Percentiles rank a stretch among this genome's conserved stretches.
These are phyloP conservation scores for Andrena minutula DNA, from an alignment of 2,888 invertebrate genomes.

Conservation along the genomic window DNA sequence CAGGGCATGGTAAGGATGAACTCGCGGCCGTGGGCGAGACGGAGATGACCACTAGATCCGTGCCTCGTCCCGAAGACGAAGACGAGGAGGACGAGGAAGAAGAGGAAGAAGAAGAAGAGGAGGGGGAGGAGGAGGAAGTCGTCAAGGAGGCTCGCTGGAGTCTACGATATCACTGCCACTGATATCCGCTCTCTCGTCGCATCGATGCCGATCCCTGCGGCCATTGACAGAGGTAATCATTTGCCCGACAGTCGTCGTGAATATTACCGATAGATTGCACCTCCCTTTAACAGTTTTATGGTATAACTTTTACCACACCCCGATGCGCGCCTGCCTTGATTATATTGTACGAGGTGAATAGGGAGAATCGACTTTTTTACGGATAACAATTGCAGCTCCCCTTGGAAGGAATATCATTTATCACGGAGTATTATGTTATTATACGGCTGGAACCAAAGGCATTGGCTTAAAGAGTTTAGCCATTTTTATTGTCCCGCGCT, in stretches of 20 bases:
- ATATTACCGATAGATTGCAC: background rate
- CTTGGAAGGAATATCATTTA: too few relatives aligned
- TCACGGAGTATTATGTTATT: too few relatives aligned
- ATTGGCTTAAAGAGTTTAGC: too few relatives aligned
- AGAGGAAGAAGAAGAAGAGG: conserved; percentile 67
- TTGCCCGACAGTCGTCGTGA: background rate
- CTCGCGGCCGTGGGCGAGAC: conserved; percentile 73
- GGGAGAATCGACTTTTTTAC: too few relatives aligned
- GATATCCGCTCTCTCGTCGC: conserved; percentile 65
- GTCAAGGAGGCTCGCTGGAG: conserved; percentile 54
- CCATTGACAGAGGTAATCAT: conserved; percentile 76
- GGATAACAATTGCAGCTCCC: too few relatives aligned
- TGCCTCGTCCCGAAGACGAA: conserved; percentile 79
- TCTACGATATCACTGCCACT: conserved; percentile 66
- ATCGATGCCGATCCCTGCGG: conserved; percentile 77
- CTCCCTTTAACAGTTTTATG: too few relatives aligned
- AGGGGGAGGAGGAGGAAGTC: conserved; percentile 55
- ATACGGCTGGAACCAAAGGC: too few relatives aligned
- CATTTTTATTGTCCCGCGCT: too few relatives aligned
- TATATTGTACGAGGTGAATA: too few relatives aligned
- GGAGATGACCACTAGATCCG: conserved; percentile 79
- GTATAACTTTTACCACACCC: too few relatives aligned
- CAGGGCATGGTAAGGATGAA: conserved; percentile 65
- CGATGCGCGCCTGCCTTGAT: too few relatives aligned
- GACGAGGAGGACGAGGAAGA: conserved; percentile 77